Percentiles rank a stretch among this genome's conserved stretches.
Conservation (phyloP, 2,888 invertebrate genomes). For the Toxonevra muliebris region DNA sequence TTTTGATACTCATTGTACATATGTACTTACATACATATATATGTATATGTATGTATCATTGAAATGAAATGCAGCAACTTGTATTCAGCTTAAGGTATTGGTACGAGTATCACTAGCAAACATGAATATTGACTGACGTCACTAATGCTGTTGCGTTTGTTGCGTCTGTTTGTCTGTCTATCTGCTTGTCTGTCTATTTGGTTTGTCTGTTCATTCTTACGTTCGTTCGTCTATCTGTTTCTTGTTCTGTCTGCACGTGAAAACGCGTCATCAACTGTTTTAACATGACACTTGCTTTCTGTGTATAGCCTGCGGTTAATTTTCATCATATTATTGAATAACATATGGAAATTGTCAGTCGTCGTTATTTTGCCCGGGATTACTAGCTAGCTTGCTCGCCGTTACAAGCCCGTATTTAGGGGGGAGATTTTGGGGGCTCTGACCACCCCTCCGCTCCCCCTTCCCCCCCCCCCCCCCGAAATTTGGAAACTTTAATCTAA, state of each 20-base stretch:
- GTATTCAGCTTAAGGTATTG: neutral
- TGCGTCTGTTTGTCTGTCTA: neutral
- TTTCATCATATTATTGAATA: constrained; percentile 12
- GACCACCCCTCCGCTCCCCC: no score
- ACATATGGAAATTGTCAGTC: neutral
- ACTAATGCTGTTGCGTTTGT: constrained; percentile 4
- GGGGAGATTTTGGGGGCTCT: no score
- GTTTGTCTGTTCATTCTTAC: neutral
- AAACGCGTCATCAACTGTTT: constrained; percentile 31
- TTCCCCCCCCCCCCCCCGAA: no score
- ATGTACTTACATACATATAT: neutral
- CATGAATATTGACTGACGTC: constrained; percentile 10
- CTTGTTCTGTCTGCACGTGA: constrained; percentile 13
- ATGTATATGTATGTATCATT: neutral
- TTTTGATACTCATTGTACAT: neutral
- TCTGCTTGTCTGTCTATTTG: neutral
- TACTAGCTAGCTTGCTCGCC: no score
- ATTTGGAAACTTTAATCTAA: no score
- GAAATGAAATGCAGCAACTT: no score
- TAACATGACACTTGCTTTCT: constrained; percentile 23
- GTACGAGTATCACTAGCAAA: neutral
- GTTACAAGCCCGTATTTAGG: no score
- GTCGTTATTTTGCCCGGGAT: no score
- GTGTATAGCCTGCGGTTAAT: constrained; percentile 20
- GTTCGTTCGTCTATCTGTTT: neutral